phyloP scores from a whole-genome alignment of 2,797 vertebrate genomes.

The Sphenopsis melanotis region DNA sequence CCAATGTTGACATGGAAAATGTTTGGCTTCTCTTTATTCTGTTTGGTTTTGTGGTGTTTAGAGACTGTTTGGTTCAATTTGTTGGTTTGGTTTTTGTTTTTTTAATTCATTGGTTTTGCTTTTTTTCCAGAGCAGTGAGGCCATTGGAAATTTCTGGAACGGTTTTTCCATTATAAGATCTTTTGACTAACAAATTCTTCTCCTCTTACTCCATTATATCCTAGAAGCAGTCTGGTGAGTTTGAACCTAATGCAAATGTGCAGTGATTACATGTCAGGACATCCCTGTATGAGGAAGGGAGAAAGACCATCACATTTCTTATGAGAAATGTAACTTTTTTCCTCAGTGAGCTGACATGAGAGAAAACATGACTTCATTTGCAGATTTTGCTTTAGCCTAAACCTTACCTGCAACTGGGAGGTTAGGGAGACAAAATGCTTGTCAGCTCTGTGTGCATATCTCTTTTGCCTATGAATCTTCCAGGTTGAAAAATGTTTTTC shows the following conservation, averaged over 20 bases:
- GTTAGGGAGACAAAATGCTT: background rate
- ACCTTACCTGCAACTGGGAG: background rate
- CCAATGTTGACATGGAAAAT: background rate
- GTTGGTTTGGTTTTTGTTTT: background rate
- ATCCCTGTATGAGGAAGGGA: background rate
- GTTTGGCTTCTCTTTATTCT: background rate
- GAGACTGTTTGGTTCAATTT: background rate
- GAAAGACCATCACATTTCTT: background rate
- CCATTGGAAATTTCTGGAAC: background rate
- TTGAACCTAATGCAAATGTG: background rate
- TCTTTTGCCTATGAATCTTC: background rate
- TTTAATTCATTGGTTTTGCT: background rate
- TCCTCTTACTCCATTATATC: background rate
- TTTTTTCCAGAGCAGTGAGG: background rate
- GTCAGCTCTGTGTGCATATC: accelerated
- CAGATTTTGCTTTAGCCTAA: background rate
- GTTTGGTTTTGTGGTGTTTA: background rate
- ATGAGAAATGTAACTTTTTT: background rate
- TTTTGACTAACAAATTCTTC: background rate
- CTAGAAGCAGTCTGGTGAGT: background rate
- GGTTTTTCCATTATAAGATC: background rate
- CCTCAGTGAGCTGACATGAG: background rate
- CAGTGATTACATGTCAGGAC: background rate
- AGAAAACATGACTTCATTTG: background rate
- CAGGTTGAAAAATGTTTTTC: background rate